Conservation (phyloP, 2,113 vertebrate genomes). For the Chiloscyllium plagiosum region DNA sequence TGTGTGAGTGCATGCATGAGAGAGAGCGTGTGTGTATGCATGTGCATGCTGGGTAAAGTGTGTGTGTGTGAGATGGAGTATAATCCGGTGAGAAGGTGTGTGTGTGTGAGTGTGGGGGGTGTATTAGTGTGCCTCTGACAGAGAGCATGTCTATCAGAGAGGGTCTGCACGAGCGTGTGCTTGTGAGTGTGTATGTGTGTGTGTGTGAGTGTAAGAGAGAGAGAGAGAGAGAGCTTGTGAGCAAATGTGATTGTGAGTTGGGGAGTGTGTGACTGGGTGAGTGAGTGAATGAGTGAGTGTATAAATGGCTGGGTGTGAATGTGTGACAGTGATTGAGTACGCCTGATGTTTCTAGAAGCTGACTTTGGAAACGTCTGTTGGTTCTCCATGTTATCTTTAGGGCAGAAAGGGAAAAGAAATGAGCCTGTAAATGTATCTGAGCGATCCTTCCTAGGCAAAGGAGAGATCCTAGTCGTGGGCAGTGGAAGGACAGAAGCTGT, state of each 20-base stretch:
- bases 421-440: slow-evolving; percentile 92
- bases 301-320: neutral
- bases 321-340: neutral
- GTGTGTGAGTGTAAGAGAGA: neutral
- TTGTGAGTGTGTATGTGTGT: neutral
- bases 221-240: neutral
- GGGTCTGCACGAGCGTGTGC: too few species aligned
- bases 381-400: slow-evolving; percentile 77
- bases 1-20: too few species aligned
- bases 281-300: neutral
- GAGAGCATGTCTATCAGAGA: too few species aligned
- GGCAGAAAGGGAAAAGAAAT: slow-evolving; percentile 78
- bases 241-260: neutral
- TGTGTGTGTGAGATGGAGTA: too few species aligned
- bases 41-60: too few species aligned
- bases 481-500: slow-evolving; percentile 90
- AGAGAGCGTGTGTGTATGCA: too few species aligned
- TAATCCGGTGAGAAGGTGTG: too few species aligned
- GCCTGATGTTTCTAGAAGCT: slow-evolving; percentile 48
- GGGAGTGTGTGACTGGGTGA: too few species aligned
- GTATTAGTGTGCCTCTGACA: too few species aligned
- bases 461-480: slow-evolving; percentile 87
- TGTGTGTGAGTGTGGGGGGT: too few species aligned
- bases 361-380: slow-evolving; percentile 75
- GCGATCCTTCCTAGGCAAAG: slow-evolving; percentile 68